Percentiles rank a stretch among this genome's conserved stretches.
phyloP scores from a whole-genome alignment of 2,888 invertebrate species.

The Drosophila mercatorum region DNA sequence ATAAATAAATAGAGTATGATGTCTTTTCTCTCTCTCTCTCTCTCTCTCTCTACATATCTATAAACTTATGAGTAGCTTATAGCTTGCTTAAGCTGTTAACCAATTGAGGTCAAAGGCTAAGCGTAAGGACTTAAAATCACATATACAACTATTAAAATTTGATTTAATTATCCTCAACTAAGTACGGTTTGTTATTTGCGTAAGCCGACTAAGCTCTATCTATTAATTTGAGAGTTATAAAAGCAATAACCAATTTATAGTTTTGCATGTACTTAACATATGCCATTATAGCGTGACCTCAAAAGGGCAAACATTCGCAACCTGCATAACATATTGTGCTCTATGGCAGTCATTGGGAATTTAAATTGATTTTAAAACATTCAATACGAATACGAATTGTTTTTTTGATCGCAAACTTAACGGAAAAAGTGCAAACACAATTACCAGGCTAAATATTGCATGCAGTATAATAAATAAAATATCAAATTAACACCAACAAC shows the following conservation, averaged over 20 bases:
- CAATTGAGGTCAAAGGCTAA: background rate
- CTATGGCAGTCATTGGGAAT: constrained; percentile 5
- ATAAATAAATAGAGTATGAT: no score
- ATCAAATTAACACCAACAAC: constrained; percentile 75
- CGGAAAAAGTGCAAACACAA: constrained; percentile 64
- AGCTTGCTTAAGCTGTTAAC: background rate
- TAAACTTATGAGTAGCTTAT: background rate
- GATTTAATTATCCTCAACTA: background rate
- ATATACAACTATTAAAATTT: background rate
- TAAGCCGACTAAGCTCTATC: background rate
- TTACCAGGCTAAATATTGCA: constrained; percentile 75
- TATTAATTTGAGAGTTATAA: background rate
- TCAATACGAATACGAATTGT: constrained; percentile 5
- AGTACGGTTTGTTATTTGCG: background rate
- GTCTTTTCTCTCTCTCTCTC: no score
- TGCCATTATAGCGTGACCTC: constrained; percentile 19
- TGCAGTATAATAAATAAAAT: constrained; percentile 74
- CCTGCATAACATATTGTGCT: constrained; percentile 1
- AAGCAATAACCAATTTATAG: constrained; percentile 1
- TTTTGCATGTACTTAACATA: constrained; percentile 13
- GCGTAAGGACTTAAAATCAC: background rate
- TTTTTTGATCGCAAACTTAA: constrained; percentile 10
- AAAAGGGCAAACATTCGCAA: constrained; percentile 9
- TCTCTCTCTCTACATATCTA: no score
- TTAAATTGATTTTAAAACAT: constrained; percentile 61